Percentiles rank a stretch among this genome's conserved stretches.
Evolutionary conservation across 1,140 invertebrate genomes (phyloP).

Genomic region (Caenorhabditis inopinata): DNA sequence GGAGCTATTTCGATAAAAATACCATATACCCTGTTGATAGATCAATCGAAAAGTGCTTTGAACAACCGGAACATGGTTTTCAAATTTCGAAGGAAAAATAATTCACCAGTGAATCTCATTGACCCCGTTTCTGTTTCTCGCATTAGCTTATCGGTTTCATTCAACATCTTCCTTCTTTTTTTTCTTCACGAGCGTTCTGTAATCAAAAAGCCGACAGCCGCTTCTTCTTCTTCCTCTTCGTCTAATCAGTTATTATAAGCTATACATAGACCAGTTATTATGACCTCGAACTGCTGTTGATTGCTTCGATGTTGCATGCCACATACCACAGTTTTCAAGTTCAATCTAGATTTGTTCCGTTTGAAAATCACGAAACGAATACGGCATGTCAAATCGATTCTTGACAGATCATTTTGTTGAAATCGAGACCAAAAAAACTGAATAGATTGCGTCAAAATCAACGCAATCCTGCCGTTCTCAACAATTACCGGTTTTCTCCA

Average conservation of each 20-base stretch:
- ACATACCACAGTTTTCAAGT: neutral
- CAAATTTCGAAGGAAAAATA: neutral
- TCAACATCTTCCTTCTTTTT: neutral
- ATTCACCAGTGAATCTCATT: conserved; percentile 25
- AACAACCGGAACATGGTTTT: too few species aligned
- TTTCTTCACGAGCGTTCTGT: too few species aligned
- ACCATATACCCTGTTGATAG: too few species aligned
- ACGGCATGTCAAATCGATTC: neutral
- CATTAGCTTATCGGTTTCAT: neutral
- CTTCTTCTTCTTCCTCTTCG: too few species aligned
- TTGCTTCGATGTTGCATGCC: neutral
- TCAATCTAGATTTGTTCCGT: conserved; percentile 21
- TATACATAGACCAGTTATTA: neutral
- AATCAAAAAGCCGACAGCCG: neutral
- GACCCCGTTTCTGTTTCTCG: neutral
- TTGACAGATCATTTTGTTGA: neutral
- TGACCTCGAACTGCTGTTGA: neutral
- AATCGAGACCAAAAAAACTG: conserved; percentile 12
- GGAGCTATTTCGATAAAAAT: too few species aligned
- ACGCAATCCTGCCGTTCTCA: neutral
- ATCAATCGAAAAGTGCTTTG: too few species aligned
- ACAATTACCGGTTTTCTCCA: neutral
- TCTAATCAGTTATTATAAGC: neutral
- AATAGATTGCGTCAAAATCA: conserved; percentile 3
- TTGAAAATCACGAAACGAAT: neutral